A percentile compares a stretch with the other conserved stretches of the same genome.
These are phyloP conservation scores for Myotis vivesi DNA, from an alignment of 2,797 vertebrate species.

Conservation along the genomic window DNA sequence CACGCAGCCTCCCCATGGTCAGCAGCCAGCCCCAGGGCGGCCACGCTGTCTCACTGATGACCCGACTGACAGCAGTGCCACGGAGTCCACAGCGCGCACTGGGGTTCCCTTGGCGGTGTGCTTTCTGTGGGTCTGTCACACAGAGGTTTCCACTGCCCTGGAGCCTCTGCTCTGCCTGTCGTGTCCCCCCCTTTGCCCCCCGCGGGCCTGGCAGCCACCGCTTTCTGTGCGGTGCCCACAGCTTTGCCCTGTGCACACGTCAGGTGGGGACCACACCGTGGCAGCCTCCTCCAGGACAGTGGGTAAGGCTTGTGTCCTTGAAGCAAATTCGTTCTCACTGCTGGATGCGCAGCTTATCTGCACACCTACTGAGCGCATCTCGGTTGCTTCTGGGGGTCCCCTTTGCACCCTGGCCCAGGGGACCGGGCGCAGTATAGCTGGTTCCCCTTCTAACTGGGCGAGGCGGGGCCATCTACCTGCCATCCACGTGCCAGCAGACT, in stretches of 20 bases:
- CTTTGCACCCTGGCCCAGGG: too few relatives aligned
- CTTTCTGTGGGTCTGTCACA: neutral
- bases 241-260: neutral
- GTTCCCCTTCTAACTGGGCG: neutral
- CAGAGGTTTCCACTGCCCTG: neutral
- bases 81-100: fast-evolving
- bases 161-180: too few relatives aligned
- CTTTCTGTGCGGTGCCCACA: neutral
- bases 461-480: too few relatives aligned
- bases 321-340: neutral
- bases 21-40: neutral
- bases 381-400: neutral
- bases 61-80: neutral
- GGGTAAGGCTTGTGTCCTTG: too few relatives aligned
- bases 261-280: fast-evolving
- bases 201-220: fast-evolving
- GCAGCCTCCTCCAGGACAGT: neutral
- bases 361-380: too few relatives aligned
- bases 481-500: fast-evolving
- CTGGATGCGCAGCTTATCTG: too few relatives aligned
- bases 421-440: fast-evolving
- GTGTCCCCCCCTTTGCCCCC: fast-evolving
- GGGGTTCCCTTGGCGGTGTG: neutral
- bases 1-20: neutral
- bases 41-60: fast-evolving